Base-by-base conservation (phyloP, 2,113 vertebrate species). In the Hippocampus barbouri region DNA sequence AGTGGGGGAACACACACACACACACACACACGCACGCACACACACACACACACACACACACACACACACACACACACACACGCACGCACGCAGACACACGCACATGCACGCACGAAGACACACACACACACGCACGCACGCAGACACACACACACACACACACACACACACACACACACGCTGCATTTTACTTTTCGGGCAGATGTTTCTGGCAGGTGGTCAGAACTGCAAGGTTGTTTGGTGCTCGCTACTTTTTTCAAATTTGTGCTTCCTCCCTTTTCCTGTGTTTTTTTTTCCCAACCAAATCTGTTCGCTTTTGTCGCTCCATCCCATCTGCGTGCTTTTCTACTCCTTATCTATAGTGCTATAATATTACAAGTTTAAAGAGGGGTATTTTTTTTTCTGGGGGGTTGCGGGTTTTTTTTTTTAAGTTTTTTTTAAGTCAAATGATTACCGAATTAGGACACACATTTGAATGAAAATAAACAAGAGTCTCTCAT, bases 131-230 rank as follows among this genome's bases (percentile, higher is more conserved):
- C 47, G 34, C 30, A 27, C 40, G 66, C 68, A 68, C 34, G 6
- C 61, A 41, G 5, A 51, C 71, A 60, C 53, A 59, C 56, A 20
- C 47, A 49, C 23, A 27, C 40, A 68, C 68, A 68, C 34, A 15
- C 61, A 34, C 27, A 40, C 11, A 30, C 16, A 41, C 18, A 45
- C 60, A 73, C 34, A 67, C 34, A 43, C 18, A 68, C 70, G 53
- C 8, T 40, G n/a, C 77, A 74, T 84, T 86, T 88, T 87, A 83
- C 72, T 41, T 66, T 40, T 43, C 18, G 68, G 83, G 72, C 72
- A 74, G 73, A 73, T 82, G 77, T 81, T 89, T 85, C 85, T 85
- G 87, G 82, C 79, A 84, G 72, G 71, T 79, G 75, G 69, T 80
- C 76, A 79, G 73, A 82, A 81, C 45, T 79, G 40, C 86, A 87